These are phyloP conservation scores for Drosophila longiperda DNA, from an alignment of 2,888 invertebrate genomes.

Conservation along the genomic window DNA sequence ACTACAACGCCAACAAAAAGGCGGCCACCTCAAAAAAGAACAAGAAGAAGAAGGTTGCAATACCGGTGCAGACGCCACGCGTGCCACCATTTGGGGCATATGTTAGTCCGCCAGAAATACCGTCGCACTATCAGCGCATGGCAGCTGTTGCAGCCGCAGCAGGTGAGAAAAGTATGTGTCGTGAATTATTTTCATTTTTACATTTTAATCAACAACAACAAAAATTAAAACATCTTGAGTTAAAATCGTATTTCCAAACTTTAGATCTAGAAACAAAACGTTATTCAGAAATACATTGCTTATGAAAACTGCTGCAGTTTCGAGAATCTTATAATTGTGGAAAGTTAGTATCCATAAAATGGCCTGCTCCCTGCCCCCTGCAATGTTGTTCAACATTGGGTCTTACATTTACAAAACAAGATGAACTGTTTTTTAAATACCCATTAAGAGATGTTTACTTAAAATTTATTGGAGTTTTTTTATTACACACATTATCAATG, in stretches of 20 bases:
- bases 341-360: not conserved
- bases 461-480: not conserved
- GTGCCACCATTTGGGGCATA: constrained; percentile 90
- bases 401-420: not conserved
- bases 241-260: not conserved
- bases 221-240: not conserved
- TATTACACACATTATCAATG: not conserved
- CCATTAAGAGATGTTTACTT: not conserved
- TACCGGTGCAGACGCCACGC: constrained; percentile 94
- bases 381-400: not conserved
- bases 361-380: no score
- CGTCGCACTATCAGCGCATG: constrained; percentile 86
- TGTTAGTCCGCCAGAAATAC: constrained; percentile 89
- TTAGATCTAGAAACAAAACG: not conserved
- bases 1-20: constrained; percentile 89
- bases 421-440: not conserved
- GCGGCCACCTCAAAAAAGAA: constrained; percentile 90
- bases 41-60: constrained; percentile 90
- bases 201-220: not conserved
- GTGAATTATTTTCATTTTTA: constrained; percentile 30
- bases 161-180: constrained; percentile 84
- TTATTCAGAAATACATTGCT: not conserved
- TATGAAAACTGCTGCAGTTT: not conserved
- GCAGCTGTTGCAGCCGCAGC: constrained; percentile 65
- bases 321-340: not conserved